Conservation (phyloP, 1,140 invertebrate species). For the Calephelis nemesis region DNA sequence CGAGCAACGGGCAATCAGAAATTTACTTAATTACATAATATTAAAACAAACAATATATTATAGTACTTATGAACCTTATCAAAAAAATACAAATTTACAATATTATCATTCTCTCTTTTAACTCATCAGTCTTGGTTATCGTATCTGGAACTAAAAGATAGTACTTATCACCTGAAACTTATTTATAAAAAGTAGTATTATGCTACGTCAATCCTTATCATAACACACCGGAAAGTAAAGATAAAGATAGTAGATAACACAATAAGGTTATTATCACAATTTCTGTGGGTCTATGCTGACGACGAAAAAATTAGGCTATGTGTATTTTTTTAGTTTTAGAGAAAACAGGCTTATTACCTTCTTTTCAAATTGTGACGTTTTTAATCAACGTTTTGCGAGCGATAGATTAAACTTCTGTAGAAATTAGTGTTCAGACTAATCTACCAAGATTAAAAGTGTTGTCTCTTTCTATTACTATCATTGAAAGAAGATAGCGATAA, state of each 20-base stretch:
- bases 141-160: conserved; percentile 5
- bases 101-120: conserved; percentile 3
- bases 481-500: too few species aligned
- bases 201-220: conserved; percentile 8
- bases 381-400: too few species aligned
- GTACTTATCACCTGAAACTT: conserved; percentile 1
- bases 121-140: conserved; percentile 8
- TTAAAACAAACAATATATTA: background rate
- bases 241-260: background rate
- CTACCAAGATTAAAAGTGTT: too few species aligned
- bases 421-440: too few species aligned
- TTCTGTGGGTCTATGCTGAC: background rate
- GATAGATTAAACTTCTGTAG: too few species aligned
- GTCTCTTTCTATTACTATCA: too few species aligned
- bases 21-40: too few species aligned
- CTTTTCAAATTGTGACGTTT: too few species aligned
- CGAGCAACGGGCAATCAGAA: too few species aligned
- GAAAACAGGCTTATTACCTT: too few species aligned
- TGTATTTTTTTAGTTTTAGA: too few species aligned
- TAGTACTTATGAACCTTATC: background rate
- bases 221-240: background rate
- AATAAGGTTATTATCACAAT: conserved; percentile 9
- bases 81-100: background rate
- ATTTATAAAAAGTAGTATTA: conserved; percentile 10
- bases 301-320: too few species aligned